Percentiles rank a stretch among this genome's conserved stretches.
phyloP scores from a whole-genome alignment of 1,140 invertebrate species.

The Diorhabda carinulata region DNA sequence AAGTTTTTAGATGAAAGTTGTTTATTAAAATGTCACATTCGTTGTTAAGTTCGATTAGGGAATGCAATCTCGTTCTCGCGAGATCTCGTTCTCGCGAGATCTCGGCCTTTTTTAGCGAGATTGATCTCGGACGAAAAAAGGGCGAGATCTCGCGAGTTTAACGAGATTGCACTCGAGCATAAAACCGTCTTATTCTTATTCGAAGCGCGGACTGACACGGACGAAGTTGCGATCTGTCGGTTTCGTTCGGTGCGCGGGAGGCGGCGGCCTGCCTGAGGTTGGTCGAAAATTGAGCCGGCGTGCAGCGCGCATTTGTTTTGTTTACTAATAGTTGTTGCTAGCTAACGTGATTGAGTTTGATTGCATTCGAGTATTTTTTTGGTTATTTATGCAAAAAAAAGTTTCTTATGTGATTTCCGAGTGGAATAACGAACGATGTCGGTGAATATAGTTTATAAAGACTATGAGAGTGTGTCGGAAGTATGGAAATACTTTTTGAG shows the following conservation, averaged over 20 bases:
- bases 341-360: slow-evolving; percentile 16
- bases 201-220: too few species aligned
- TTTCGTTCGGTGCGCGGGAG: slow-evolving; percentile 1
- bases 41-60: too few species aligned
- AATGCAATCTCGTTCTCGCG: background rate
- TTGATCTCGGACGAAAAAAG: slow-evolving; percentile 24
- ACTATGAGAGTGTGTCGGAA: slow-evolving; percentile 9
- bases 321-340: too few species aligned
- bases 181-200: slow-evolving; percentile 6
- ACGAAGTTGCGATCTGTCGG: too few species aligned
- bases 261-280: background rate
- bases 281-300: slow-evolving; percentile 12
- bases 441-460: slow-evolving; percentile 17
- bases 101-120: slow-evolving; percentile 12
- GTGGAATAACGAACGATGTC: slow-evolving; percentile 20
- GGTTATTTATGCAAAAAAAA: slow-evolving; percentile 13
- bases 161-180: slow-evolving; percentile 25
- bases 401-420: background rate
- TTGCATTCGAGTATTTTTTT: slow-evolving; percentile 17
- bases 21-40: too few species aligned
- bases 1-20: too few species aligned
- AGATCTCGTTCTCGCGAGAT: background rate
- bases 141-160: slow-evolving; percentile 25
- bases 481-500: slow-evolving; percentile 21
- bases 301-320: background rate